These are phyloP conservation scores for Diuraphis noxia DNA, from an alignment of 1,140 invertebrate genomes.

Conservation along the genomic window DNA sequence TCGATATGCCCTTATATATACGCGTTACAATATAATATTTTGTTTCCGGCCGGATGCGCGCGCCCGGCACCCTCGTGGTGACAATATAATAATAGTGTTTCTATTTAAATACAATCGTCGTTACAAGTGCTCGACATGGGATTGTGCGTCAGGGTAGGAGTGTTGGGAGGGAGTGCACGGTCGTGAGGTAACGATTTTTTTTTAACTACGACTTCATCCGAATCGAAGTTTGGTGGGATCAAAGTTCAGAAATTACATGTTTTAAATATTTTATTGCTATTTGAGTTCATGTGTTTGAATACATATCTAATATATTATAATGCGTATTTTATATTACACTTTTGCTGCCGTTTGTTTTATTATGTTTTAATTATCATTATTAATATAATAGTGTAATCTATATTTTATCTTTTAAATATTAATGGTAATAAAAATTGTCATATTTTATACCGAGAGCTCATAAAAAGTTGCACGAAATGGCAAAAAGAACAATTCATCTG, in stretches of 20 bases:
- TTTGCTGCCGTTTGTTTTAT: not conserved
- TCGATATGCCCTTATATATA: not conserved
- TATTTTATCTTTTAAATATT: not conserved
- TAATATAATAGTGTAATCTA: too few species aligned
- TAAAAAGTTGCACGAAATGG: not conserved
- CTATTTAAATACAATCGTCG: slow-evolving; percentile 6
- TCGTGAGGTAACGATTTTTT: not conserved
- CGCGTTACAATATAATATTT: slow-evolving; percentile 4
- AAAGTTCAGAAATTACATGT: not conserved
- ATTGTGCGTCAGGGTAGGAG: not conserved
- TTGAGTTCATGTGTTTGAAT: not conserved
- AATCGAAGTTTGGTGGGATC: not conserved
- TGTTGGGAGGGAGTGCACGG: too few species aligned
- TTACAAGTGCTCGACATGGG: not conserved
- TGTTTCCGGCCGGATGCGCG: not conserved
- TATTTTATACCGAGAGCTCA: too few species aligned
- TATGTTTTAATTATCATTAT: not conserved
- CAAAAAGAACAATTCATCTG: too few species aligned
- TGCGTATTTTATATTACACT: too few species aligned
- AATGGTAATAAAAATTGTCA: not conserved
- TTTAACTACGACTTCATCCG: not conserved
- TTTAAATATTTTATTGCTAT: not conserved
- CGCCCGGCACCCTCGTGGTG: not conserved
- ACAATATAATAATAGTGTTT: slow-evolving; percentile 4
- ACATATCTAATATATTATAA: too few species aligned